Base-by-base conservation (phyloP, 2,888 invertebrate genomes). In the Stenichneumon culpator region DNA sequence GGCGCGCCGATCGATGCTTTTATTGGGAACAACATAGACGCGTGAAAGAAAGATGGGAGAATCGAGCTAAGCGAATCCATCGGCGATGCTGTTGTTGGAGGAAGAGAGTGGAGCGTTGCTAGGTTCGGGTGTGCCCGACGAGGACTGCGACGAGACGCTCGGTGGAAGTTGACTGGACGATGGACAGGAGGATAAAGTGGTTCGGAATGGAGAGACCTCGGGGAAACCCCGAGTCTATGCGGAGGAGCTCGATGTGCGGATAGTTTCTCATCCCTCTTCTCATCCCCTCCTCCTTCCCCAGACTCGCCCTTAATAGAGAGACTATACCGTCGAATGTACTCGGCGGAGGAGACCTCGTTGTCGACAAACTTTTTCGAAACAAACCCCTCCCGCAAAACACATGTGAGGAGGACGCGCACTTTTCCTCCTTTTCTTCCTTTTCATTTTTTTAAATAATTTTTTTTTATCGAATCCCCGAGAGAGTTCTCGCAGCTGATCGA, bases 121-220 rank as follows among this genome's bases (percentile, higher is more conserved):
- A 69, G 44, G 52, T 1, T 47, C 9, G 14, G n/a, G 60, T 16
- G 39, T 67, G 67, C 22, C 9, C 57, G 65, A 77, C 68, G 68
- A 77, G 16, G 60, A 80, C 28, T 16, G 16, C 28, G 60, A 11
- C 68, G 74, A 74, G 52, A 63, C 52, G 65, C 82, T 81, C 68
- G 75, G 80, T 78, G 77, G 54, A 68, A 86, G 83, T 86, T 80
- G 78, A 86, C 80, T 84, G 81, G 77, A 77, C 81, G 87, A 86
- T 86, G 83, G 84, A 85, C 86, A 87, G 83, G 82, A 81, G 75
- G 78, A 82, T 83, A 85, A 85, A 86, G 87, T 86, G 87, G 69
- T 68, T 82, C 36, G 78, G 79, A 85, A 82, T 80, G 60, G 67
- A 79, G 72, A 44, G 80, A 72, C 67, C 60, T 73, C 52, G 52